phyloP scores from a whole-genome alignment of 1,140 invertebrate species.

The Aricia agestis region DNA sequence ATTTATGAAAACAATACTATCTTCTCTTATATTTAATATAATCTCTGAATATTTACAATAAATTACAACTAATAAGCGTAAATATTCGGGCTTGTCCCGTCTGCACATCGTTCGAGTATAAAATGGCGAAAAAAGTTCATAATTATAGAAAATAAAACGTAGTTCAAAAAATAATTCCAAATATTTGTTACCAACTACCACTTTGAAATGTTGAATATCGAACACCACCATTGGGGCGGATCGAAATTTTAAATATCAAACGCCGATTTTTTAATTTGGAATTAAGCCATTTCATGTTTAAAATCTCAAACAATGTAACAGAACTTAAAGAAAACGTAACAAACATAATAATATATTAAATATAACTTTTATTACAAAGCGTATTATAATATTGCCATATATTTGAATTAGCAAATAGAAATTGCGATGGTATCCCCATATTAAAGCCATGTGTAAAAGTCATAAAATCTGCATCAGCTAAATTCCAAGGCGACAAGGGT shows the following conservation, averaged over 20 bases:
- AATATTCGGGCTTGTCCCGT: slow-evolving; percentile 20
- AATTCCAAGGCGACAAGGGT: no score
- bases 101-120: slow-evolving; percentile 16
- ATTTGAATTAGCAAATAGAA: slow-evolving; percentile 13
- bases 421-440: slow-evolving; percentile 6
- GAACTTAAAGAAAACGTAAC: slow-evolving; percentile 16
- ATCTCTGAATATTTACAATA: slow-evolving; percentile 30
- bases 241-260: background rate
- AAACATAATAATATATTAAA: slow-evolving; percentile 22
- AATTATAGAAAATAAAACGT: background rate
- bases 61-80: slow-evolving; percentile 41
- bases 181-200: background rate
- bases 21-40: slow-evolving; percentile 7
- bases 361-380: slow-evolving; percentile 25
- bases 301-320: slow-evolving; percentile 15
- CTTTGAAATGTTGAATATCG: background rate
- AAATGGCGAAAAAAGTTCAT: slow-evolving; percentile 15
- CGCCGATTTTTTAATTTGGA: background rate
- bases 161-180: background rate
- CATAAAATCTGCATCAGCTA: no score
- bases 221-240: background rate
- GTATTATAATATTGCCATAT: slow-evolving; percentile 27
- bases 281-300: slow-evolving; percentile 4
- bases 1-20: background rate
- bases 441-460: background rate